Base-by-base conservation (phyloP, 2,888 invertebrate species). In the Uropetala carovei region DNA sequence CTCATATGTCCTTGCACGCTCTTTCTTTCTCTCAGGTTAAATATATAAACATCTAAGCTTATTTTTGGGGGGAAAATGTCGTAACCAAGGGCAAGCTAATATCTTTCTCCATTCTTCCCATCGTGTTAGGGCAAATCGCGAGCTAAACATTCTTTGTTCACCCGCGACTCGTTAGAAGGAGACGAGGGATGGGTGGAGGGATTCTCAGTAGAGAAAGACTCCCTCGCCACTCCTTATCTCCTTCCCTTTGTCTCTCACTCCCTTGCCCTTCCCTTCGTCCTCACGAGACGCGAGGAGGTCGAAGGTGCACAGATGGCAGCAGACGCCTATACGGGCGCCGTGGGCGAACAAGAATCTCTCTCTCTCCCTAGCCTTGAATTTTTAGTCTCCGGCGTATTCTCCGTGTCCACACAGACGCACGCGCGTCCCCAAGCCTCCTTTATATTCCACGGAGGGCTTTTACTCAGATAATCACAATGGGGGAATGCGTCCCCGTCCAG, bases 341-440 rank as follows among this genome's bases (percentile, higher is more conserved):
- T 75, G 75, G 75, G 75, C 75, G 75, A 75, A 75, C 75, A 75
- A 75, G 75, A 75, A 75, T 75, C 75, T 68, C 75, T 68, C 68
- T 59, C 60, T 68, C 68, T 75, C 75, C 75, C 75, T 75, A 75
- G 75, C 75, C 75, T 75, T 75, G 75, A 75, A 75, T 75, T 75
- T 75, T 75, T 75, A 75, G 75, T 75, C 75, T 75, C 75, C 22
- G 18, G 75, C 75, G 22, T 75, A 75, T 75, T 75, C 75, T 75
- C 27, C 75, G 75, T 75, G 75, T 75, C 75, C 75, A 75, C 75
- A 75, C 22, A 8, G n/a, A 64, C 14, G 43, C 43, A 43, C 43
- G 5, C 43, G 43, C 43, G 43, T 5, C 43, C 43, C n/a, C 68
- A 9, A n/a, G 75, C 75, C 75, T 75, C 75, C 75, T 75, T 75